Conservation (phyloP, 1,140 invertebrate genomes). For the Megathymus violae region DNA sequence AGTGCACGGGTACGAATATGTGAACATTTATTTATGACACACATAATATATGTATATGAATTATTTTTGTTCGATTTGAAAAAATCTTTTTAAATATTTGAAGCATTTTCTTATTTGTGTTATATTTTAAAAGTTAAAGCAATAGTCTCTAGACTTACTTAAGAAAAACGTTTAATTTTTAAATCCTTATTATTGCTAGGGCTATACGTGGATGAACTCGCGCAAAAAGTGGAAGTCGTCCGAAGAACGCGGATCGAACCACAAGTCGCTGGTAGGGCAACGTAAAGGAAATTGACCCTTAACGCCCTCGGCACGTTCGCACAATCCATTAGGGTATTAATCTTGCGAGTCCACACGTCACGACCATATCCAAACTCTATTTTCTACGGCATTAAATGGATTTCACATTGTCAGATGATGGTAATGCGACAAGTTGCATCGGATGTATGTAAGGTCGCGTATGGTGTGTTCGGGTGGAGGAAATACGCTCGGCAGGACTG, state of each 20-base stretch:
- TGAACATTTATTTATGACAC: too few relatives aligned
- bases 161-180: conserved; percentile 61
- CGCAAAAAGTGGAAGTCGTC: conserved; percentile 75
- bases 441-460: conserved; percentile 56
- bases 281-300: conserved; percentile 64
- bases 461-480: conserved; percentile 58
- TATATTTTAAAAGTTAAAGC: neutral
- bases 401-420: conserved; percentile 51
- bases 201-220: conserved; percentile 69
- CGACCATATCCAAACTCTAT: conserved; percentile 55
- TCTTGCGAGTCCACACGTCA: conserved; percentile 43
- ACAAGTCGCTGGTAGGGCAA: conserved; percentile 42
- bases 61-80: too few relatives aligned
- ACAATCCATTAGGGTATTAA: conserved; percentile 61
- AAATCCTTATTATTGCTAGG: conserved; percentile 71
- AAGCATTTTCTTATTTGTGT: too few relatives aligned
- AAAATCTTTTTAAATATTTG: too few relatives aligned
- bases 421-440: conserved; percentile 25
- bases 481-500: conserved; percentile 59
- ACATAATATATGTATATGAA: too few relatives aligned
- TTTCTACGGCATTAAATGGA: conserved; percentile 59
- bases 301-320: conserved; percentile 49
- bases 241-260: conserved; percentile 77
- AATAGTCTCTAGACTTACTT: neutral
- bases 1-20: too few relatives aligned